Conservation (phyloP, 2,888 invertebrate genomes). For the Macaria notata region DNA sequence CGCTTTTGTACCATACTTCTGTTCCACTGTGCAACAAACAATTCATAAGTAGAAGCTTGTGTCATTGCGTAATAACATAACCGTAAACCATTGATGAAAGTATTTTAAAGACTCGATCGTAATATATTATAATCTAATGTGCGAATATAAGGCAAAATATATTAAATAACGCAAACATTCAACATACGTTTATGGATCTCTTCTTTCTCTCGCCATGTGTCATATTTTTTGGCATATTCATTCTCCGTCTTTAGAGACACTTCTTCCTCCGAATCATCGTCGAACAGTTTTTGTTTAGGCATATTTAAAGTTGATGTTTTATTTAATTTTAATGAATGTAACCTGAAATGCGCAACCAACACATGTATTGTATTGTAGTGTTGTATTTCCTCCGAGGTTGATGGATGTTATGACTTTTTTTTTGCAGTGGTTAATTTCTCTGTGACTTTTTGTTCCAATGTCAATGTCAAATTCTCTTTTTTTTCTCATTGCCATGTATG, state of each 20-base stretch:
- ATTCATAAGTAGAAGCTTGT: not conserved
- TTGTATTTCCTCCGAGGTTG: too few species aligned
- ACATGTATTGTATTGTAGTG: slow-evolving; percentile 18
- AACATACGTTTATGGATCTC: slow-evolving; percentile 89
- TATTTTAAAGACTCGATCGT: too few species aligned
- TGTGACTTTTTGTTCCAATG: too few species aligned
- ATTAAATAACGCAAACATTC: not conserved
- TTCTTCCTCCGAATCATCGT: slow-evolving; percentile 80
- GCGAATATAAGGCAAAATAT: not conserved
- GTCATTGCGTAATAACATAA: too few species aligned
- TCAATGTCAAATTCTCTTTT: too few species aligned
- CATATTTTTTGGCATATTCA: slow-evolving; percentile 92
- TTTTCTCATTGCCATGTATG: too few species aligned
- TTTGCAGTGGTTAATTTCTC: too few species aligned
- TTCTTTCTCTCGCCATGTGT: slow-evolving; percentile 92
- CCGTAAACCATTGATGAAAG: too few species aligned
- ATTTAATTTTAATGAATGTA: slow-evolving; percentile 8
- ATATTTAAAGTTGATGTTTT: slow-evolving; percentile 34
- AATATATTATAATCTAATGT: too few species aligned
- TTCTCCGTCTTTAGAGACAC: slow-evolving; percentile 86
- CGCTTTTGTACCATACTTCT: slow-evolving; percentile 86
- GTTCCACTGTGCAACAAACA: slow-evolving; percentile 83
- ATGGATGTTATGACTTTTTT: too few species aligned
- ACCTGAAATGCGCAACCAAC: slow-evolving; percentile 2
- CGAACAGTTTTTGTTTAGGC: slow-evolving; percentile 72